These are phyloP conservation scores for Thelaira solivaga DNA, from an alignment of 2,888 invertebrate genomes.

Conservation along the genomic window DNA sequence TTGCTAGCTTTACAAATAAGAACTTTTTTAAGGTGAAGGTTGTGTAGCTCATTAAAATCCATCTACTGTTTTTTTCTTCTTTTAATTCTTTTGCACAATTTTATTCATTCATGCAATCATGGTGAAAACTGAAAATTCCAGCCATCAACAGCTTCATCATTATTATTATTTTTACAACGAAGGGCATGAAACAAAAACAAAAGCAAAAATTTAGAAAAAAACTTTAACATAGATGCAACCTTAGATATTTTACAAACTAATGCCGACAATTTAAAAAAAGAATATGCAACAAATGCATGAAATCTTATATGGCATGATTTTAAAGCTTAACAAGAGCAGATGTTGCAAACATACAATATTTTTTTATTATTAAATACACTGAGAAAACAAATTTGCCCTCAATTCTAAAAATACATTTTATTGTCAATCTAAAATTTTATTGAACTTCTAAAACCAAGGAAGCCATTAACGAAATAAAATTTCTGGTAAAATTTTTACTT, in stretches of 20 bases:
- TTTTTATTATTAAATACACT: too few species aligned
- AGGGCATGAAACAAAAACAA: background rate
- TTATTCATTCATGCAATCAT: slow-evolving; percentile 11
- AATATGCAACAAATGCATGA: slow-evolving; percentile 21
- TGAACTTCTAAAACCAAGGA: too few species aligned
- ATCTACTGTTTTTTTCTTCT: background rate
- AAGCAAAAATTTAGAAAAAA: background rate
- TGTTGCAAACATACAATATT: slow-evolving; percentile 17
- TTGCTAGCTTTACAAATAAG: background rate
- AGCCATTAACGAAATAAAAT: too few species aligned
- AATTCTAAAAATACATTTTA: too few species aligned
- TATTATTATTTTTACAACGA: slow-evolving; percentile 23
- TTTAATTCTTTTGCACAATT: background rate
- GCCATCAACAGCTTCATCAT: slow-evolving; percentile 30
- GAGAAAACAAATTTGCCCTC: too few species aligned
- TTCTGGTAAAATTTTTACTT: too few species aligned
- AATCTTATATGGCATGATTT: slow-evolving; percentile 17
- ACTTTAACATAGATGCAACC: background rate
- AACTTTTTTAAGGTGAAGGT: slow-evolving; percentile 54
- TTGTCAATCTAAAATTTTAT: too few species aligned
- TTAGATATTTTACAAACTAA: slow-evolving; percentile 33
- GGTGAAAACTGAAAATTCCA: slow-evolving; percentile 11
- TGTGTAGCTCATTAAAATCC: slow-evolving; percentile 52
- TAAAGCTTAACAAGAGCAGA: slow-evolving; percentile 34
- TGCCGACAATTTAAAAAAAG: slow-evolving; percentile 40